phyloP scores from a whole-genome alignment of 2,888 invertebrate genomes.

The Nasonia oneida region DNA sequence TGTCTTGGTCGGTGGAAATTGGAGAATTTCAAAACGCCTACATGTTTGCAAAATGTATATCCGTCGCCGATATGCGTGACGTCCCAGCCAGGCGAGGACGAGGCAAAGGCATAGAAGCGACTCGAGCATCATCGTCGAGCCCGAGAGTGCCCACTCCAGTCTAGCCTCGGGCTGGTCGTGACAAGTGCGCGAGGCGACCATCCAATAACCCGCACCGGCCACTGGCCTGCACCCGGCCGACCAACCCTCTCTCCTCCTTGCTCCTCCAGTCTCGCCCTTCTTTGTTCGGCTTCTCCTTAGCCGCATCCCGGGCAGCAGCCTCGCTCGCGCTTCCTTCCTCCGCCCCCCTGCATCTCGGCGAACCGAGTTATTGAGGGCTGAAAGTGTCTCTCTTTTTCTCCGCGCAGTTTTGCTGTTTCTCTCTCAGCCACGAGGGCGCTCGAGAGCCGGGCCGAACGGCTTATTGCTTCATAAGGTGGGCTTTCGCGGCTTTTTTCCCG shows the following conservation, averaged over 20 bases:
- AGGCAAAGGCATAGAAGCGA: not conserved
- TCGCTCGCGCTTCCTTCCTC: conserved; percentile 1
- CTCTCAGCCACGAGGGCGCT: conserved; percentile 39
- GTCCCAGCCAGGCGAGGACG: not conserved
- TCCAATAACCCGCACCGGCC: conserved; percentile 75
- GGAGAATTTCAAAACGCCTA: not conserved
- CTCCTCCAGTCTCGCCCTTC: conserved; percentile 39
- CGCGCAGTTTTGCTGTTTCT: not conserved
- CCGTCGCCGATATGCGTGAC: no score
- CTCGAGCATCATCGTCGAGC: not conserved
- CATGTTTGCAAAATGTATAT: no score
- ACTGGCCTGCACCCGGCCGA: conserved; percentile 60
- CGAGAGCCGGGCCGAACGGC: not conserved
- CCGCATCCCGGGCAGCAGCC: conserved; percentile 29
- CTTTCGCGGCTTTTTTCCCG: not conserved
- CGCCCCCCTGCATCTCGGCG: conserved; percentile 47
- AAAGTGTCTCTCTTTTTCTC: conserved; percentile 49
- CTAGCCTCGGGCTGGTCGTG: conserved; percentile 66
- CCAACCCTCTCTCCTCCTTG: conserved; percentile 63
- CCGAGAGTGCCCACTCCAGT: not conserved
- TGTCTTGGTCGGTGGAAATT: conserved; percentile 4
- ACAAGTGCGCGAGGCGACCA: conserved; percentile 75
- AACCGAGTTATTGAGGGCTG: conserved; percentile 69
- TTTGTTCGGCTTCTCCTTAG: conserved; percentile 46
- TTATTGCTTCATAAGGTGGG: conserved; percentile 19